phyloP scores from a whole-genome alignment of 2,113 vertebrate genomes.

The Thinocorus orbignyianus region DNA sequence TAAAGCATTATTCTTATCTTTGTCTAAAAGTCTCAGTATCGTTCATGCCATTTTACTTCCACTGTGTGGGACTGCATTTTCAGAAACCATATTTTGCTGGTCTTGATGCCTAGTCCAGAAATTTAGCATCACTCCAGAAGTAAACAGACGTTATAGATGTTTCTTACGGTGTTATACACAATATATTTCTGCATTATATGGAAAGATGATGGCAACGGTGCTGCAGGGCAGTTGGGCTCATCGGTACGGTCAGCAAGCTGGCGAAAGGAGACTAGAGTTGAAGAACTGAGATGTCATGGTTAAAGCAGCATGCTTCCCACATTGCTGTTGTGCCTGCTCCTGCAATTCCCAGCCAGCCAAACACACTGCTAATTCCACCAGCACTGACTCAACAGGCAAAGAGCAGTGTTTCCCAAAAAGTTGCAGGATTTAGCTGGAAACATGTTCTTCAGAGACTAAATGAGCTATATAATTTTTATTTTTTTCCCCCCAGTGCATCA shows the following conservation, averaged over 20 bases:
- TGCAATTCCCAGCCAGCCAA: not conserved
- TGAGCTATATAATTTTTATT: not conserved
- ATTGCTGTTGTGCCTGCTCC: not conserved
- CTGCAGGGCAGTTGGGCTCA: not conserved
- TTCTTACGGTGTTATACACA: not conserved
- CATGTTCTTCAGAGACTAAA: not conserved
- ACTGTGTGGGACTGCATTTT: not conserved
- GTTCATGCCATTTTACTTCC: not conserved
- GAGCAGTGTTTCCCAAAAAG: not conserved
- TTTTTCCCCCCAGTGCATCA: not conserved
- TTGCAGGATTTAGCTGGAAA: slow-evolving; percentile 1
- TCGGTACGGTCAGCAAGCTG: not conserved
- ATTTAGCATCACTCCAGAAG: not conserved
- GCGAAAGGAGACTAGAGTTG: slow-evolving; percentile 2
- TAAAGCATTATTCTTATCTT: not conserved
- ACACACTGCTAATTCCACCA: not conserved
- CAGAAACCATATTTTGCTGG: not conserved
- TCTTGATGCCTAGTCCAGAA: not conserved
- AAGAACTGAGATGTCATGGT: not conserved
- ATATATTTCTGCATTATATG: not conserved
- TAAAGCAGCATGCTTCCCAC: not conserved
- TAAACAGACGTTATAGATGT: not conserved
- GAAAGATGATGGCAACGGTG: not conserved
- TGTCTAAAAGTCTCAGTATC: not conserved
- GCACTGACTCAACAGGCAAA: not conserved